Conservation (phyloP, 1,140 invertebrate genomes). For the Ectropis grisescens region DNA sequence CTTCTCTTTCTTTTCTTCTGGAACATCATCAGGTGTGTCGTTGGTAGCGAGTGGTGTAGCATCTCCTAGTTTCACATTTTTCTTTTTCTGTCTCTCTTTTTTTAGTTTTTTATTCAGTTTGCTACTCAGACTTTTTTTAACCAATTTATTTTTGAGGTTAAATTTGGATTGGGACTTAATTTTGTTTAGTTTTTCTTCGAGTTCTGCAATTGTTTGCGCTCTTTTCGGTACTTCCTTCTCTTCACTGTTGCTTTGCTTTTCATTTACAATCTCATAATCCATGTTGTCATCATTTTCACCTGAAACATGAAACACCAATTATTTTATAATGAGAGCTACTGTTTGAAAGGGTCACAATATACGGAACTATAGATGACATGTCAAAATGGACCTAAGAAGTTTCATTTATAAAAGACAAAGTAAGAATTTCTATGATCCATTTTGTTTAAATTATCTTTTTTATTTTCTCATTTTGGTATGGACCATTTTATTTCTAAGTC, state of each 20-base stretch:
- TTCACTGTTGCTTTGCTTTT: slow-evolving; percentile 16
- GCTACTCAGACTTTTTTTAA: slow-evolving; percentile 53
- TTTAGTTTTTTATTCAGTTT: slow-evolving; percentile 58
- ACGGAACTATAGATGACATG: too few species aligned
- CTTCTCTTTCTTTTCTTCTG: slow-evolving; percentile 13
- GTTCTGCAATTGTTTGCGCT: slow-evolving; percentile 41
- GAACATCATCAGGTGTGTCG: too few species aligned
- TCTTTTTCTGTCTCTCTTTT: slow-evolving; percentile 46
- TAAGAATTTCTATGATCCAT: too few species aligned
- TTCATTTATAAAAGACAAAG: too few species aligned
- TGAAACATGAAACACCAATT: slow-evolving; percentile 19
- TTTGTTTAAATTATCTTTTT: too few species aligned
- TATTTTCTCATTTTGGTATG: too few species aligned
- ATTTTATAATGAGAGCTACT: slow-evolving; percentile 6
- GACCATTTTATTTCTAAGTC: too few species aligned
- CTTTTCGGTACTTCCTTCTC: slow-evolving; percentile 27
- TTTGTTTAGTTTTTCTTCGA: slow-evolving; percentile 55
- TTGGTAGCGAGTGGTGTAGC: slow-evolving; percentile 11
- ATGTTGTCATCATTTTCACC: slow-evolving; percentile 30
- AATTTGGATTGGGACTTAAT: slow-evolving; percentile 51
- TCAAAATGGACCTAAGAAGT: too few species aligned
- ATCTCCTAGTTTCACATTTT: slow-evolving; percentile 24
- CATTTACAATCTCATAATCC: slow-evolving; percentile 42
- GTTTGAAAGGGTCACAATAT: neutral
- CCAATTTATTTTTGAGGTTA: slow-evolving; percentile 51